Evolutionary conservation across 1,140 invertebrate species (phyloP).

Genomic region (Pseudomyrmex cubaensis): DNA sequence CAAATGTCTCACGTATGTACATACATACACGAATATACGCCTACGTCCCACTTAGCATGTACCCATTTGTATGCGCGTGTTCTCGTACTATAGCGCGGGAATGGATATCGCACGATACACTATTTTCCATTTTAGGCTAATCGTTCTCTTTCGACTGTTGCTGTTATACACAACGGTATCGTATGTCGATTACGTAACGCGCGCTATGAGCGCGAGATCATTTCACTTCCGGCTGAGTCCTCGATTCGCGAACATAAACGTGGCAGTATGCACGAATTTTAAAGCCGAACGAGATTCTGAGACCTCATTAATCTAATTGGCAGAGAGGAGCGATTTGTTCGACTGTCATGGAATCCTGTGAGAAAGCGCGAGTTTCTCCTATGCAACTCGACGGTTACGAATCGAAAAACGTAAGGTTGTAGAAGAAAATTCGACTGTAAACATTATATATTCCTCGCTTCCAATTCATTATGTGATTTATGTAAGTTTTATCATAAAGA

Average conservation of each 20-base stretch:
- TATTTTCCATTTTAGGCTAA: constrained; percentile 47
- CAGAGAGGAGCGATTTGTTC: neutral
- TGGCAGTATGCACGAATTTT: constrained; percentile 23
- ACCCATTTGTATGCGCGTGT: constrained; percentile 5
- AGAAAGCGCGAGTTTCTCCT: constrained; percentile 14
- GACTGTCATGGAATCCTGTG: neutral
- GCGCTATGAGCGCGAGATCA: neutral
- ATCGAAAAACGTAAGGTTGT: neutral
- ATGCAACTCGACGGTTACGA: neutral
- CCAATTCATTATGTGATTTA: no score
- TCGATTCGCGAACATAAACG: neutral
- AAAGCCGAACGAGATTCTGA: neutral
- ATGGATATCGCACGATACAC: neutral
- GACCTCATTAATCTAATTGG: constrained; percentile 25
- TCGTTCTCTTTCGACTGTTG: constrained; percentile 19
- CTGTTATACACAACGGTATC: constrained; percentile 4
- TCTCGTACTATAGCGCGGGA: constrained; percentile 14
- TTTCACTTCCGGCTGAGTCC: constrained; percentile 61
- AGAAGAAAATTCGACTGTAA: no score
- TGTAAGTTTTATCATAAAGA: no score
- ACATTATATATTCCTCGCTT: no score
- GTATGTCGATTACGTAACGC: constrained; percentile 53
- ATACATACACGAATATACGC: neutral
- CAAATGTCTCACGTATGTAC: neutral
- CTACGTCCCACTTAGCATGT: neutral